Evolutionary conservation across 1,140 invertebrate species (phyloP), one percentile per base, ranked within the genome.

Genomic region (Aphaenogaster floridana): DNA sequence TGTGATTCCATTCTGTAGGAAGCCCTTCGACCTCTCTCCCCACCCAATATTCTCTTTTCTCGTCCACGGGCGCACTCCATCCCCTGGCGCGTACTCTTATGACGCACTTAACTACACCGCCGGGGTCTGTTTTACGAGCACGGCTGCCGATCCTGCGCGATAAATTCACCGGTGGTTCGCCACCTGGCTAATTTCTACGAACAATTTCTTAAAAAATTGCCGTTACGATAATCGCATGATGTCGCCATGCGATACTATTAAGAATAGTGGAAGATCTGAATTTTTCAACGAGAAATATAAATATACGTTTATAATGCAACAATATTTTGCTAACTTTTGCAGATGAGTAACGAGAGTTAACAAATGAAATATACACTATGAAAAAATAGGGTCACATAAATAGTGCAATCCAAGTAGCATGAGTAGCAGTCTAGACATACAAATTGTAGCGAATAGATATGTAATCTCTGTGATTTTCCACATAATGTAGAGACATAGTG

Each of bases 1-100:
- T 79, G 83, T 86, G 83, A 86, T 79, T 86, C 74, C 74, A 79
- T 86, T 79, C 61, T 66, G 59, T 78, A 52, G 17, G 74, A 71
- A 88, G 71, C 48, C 76, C 50, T 88, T 61, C 72, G 63, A 69
- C 36, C 64, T 36, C 3, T 3, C 42, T 50, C 15, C 15, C 42
- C 6, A 9, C 13, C 48, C 13, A 11, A 15, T 11, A 36, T 21
- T 45, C 21, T 28, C 72, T 48, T 77, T 50, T 66, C 45, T 48
- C 48, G 42, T 69, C n/a, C 28, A 34, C 63, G 21, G 13, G 8
- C 36, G 21, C 63, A 48, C 83, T 79, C 36, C 13, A 74, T 45
- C 39, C 11, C 45, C 39, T 15, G 50, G 17, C 54, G 69, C 52
- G 80, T 52, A 50, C 54, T 61, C 80, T 76, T 84, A 84, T 76